phyloP scores from a whole-genome alignment of 2,113 vertebrate species.

The Cephalopholis sonnerati region DNA sequence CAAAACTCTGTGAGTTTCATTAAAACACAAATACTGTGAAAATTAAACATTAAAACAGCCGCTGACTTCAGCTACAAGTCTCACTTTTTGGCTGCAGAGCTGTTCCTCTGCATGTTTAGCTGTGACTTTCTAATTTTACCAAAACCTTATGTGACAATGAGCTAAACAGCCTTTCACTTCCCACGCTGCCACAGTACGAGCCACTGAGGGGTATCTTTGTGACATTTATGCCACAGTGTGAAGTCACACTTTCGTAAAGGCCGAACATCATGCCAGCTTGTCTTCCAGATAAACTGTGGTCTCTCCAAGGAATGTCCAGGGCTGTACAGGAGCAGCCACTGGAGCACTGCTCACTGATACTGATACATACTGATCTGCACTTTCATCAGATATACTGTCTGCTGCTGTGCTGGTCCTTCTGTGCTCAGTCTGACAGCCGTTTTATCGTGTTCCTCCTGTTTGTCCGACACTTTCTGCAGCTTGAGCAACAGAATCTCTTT shows the following conservation, averaged over 20 bases:
- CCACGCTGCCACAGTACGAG: not conserved
- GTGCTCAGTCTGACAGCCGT: not conserved
- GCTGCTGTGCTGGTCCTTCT: conserved; percentile 4
- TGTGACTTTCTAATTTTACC: not conserved
- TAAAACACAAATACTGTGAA: not conserved
- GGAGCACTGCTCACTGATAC: not conserved
- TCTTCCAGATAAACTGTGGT: not conserved
- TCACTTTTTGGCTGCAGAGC: not conserved
- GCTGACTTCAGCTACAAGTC: not conserved
- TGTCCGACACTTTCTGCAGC: conserved; percentile 2
- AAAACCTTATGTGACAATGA: conserved; percentile 10
- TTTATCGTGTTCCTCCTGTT: not conserved
- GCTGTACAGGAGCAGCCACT: not conserved
- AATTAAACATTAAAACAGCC: not conserved
- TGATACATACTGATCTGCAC: conserved; percentile 8
- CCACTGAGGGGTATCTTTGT: conserved; percentile 10
- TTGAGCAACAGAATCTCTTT: not conserved
- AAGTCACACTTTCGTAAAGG: conserved; percentile 33
- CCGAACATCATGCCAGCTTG: conserved; percentile 22
- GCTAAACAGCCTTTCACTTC: conserved; percentile 34
- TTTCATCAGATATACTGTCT: conserved; percentile 24
- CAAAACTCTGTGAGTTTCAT: not conserved
- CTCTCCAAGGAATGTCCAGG: not conserved
- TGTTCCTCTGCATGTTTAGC: not conserved
- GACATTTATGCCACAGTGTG: conserved; percentile 38